These are phyloP conservation scores for Oriolus oriolus DNA, from an alignment of 2,113 vertebrate species.

Conservation along the genomic window DNA sequence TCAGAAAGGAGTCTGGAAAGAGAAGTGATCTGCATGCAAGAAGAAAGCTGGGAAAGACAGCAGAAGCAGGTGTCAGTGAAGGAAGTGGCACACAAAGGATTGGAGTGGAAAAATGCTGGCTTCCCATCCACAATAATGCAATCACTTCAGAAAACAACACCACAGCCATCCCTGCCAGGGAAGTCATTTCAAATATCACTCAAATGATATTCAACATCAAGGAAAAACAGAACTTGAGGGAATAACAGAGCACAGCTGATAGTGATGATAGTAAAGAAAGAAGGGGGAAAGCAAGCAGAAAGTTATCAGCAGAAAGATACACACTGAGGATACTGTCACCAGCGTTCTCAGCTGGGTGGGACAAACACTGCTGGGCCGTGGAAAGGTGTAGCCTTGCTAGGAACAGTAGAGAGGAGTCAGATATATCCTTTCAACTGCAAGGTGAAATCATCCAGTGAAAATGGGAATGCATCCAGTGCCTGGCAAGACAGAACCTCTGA, in stretches of 20 bases:
- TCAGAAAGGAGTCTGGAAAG: background rate
- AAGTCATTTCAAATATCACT: background rate
- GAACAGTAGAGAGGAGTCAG: background rate
- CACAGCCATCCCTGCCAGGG: background rate
- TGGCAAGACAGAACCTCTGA: background rate
- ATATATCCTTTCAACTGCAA: background rate
- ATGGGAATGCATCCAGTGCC: background rate
- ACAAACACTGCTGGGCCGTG: background rate
- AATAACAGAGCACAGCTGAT: background rate
- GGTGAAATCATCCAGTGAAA: background rate
- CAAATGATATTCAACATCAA: background rate
- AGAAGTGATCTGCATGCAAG: conserved; percentile 8
- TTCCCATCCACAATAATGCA: background rate
- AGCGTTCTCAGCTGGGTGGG: background rate
- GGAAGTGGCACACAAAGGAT: background rate
- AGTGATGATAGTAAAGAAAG: background rate
- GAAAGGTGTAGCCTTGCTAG: background rate
- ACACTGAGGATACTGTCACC: background rate
- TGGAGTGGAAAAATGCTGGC: background rate
- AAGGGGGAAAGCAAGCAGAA: background rate
- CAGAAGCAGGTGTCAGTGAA: conserved; percentile 24
- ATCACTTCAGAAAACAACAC: background rate
- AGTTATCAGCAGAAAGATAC: background rate
- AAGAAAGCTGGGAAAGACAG: conserved; percentile 12
- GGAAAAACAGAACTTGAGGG: background rate